Conservation (phyloP, 1,140 invertebrate genomes). For the Hyphantria cunea region DNA sequence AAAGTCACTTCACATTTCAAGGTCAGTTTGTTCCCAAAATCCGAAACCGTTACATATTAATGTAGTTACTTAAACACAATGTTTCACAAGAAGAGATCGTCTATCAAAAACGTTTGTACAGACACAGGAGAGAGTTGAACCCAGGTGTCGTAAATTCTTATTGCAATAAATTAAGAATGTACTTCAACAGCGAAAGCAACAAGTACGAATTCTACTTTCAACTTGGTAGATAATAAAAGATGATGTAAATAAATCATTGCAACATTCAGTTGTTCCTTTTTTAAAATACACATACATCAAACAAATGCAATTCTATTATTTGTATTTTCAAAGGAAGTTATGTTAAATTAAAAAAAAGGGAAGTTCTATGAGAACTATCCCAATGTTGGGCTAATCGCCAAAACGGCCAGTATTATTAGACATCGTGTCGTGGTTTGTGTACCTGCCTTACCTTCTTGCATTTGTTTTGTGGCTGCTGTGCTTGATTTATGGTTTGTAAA, state of each 20-base stretch:
- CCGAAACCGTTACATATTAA: conserved; percentile 26
- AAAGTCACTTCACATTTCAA: conserved; percentile 10
- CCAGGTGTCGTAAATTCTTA: conserved; percentile 20
- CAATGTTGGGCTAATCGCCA: conserved; percentile 59
- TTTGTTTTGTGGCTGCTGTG: conserved; percentile 16
- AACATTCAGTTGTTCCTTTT: neutral
- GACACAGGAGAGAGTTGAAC: conserved; percentile 19
- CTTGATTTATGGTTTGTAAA: conserved; percentile 26
- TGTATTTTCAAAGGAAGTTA: conserved; percentile 4
- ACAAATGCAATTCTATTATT: neutral
- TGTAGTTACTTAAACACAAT: conserved; percentile 7
- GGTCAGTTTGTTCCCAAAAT: conserved; percentile 20
- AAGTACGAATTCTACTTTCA: conserved; percentile 22
- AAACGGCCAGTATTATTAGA: conserved; percentile 70
- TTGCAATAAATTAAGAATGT: conserved; percentile 31
- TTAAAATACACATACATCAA: neutral
- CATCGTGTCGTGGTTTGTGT: conserved; percentile 53
- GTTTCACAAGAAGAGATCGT: conserved; percentile 15
- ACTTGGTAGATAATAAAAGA: conserved; percentile 12
- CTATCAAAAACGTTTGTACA: conserved; percentile 11
- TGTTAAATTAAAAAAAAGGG: conserved; percentile 14
- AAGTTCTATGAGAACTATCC: conserved; percentile 47
- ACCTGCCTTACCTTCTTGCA: conserved; percentile 41
- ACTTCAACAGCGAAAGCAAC: conserved; percentile 24
- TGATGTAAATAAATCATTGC: conserved; percentile 20